Conservation (phyloP, 1,140 invertebrate genomes). For the Formica exsecta region DNA sequence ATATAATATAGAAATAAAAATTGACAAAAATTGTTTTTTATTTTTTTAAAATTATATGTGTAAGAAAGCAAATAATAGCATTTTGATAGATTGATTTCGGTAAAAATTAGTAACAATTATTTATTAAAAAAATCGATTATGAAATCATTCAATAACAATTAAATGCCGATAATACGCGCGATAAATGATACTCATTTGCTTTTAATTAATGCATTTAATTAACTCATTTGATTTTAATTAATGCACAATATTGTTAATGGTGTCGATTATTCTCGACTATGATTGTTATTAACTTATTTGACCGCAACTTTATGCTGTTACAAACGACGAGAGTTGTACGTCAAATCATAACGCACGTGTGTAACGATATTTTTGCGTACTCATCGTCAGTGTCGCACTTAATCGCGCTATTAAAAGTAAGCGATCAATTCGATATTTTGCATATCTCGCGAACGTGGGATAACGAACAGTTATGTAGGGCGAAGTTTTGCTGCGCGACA, state of each 20-base stretch:
- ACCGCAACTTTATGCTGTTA: constrained; percentile 22
- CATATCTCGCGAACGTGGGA: background rate
- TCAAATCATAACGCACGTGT: constrained; percentile 3
- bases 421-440: constrained; percentile 20
- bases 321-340: constrained; percentile 5
- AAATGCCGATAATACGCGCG: constrained; percentile 31
- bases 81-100: background rate
- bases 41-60: background rate
- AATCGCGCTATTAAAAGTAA: background rate
- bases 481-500: constrained; percentile 39
- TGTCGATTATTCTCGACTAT: constrained; percentile 51
- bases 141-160: constrained; percentile 46
- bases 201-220: constrained; percentile 63
- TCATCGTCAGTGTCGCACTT: background rate
- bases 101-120: constrained; percentile 26
- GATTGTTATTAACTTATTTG: constrained; percentile 44
- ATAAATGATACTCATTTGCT: constrained; percentile 46
- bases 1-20: background rate
- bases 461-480: background rate
- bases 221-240: constrained; percentile 62
- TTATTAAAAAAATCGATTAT: constrained; percentile 40
- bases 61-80: background rate
- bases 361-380: background rate
- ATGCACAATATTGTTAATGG: constrained; percentile 52
- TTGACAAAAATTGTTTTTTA: background rate